Percentiles rank a stretch among this genome's conserved stretches.
Evolutionary conservation across 2,797 vertebrate species (phyloP).

Genomic region (Rhynchonycteris naso): DNA sequence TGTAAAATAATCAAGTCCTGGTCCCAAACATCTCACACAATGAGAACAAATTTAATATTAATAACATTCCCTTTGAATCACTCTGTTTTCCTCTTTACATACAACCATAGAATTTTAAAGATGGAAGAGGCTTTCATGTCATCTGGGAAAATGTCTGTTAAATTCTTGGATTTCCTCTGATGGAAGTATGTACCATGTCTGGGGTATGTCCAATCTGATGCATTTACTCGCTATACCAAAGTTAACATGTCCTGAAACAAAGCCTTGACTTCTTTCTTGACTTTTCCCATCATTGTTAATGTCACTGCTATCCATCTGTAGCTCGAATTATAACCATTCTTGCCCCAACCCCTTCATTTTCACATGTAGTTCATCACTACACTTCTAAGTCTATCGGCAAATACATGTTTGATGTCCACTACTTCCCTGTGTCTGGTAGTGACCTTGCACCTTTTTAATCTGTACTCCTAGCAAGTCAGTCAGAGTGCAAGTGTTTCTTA

Average conservation of each 20-base stretch:
- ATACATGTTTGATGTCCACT: not conserved
- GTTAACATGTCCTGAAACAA: not conserved
- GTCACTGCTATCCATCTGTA: not conserved
- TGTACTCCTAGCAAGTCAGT: not conserved
- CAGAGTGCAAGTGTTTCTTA: not conserved
- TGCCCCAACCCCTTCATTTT: not conserved
- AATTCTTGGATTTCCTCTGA: not conserved
- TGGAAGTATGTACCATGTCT: not conserved
- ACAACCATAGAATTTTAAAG: slow-evolving; percentile 21
- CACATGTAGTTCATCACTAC: not conserved
- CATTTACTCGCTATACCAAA: not conserved
- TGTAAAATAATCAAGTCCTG: not conserved
- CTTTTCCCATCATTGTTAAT: not conserved
- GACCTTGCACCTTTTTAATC: not conserved
- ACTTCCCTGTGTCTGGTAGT: not conserved
- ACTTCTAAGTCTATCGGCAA: not conserved
- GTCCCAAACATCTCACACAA: not conserved
- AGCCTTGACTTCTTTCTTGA: not conserved
- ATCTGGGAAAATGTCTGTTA: not conserved
- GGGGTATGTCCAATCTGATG: not conserved
- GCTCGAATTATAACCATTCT: not conserved
- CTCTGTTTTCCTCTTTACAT: not conserved
- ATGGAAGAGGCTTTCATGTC: not conserved
- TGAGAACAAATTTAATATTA: not conserved
- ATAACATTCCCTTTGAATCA: not conserved